Evolutionary conservation across 2,797 vertebrate species (phyloP), one percentile per base, ranked within the genome.

Genomic region (Eulemur albifrons): DNA sequence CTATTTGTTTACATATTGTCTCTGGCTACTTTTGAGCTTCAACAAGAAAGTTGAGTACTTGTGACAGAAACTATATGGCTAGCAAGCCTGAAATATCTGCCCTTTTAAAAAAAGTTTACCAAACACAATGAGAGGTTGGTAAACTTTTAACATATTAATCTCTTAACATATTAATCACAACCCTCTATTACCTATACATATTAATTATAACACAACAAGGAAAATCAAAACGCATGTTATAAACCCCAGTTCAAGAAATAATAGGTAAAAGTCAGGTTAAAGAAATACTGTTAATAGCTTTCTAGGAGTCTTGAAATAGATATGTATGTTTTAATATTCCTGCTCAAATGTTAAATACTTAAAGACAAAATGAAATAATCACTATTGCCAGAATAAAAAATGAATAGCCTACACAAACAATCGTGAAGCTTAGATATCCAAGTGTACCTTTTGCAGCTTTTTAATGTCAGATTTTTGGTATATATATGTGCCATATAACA

Each of bases 361-460:
- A 73, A 81, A 76, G 61, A 93, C 73, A 88, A 94, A 93, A 82
- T 76, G 27, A 95, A 97, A 91, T 23, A 86, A 79, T 90, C 48
- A 84, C 81, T 43, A 79, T 3, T 43, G 35, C 43, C 87, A 93
- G 59, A 76, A 90, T 84, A 57, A 95, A 90, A 95, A 88, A 40
- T 69, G 23, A 94, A 21, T 12, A 89, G 45, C 57, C 7, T 84
- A 30, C 21, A 95, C 3, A 70, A 87, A 84, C 23, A 69, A n/a
- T 38, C 85, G 11, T 77, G 23, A 95, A 95, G 59, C 23, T 72
- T 12, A 88, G 32, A 85, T 90, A 97, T 63, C 30, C 75, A 90
- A 84, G 17, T 59, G 12, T 52, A 54, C 21, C 84, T 81, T 63
- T 3, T n/a, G 1, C 6, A 93, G 0, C 65, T 77, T 85, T 88